These are phyloP conservation scores for Ictalurus punctatus DNA, from an alignment of 2,113 vertebrate genomes.

Conservation along the genomic window DNA sequence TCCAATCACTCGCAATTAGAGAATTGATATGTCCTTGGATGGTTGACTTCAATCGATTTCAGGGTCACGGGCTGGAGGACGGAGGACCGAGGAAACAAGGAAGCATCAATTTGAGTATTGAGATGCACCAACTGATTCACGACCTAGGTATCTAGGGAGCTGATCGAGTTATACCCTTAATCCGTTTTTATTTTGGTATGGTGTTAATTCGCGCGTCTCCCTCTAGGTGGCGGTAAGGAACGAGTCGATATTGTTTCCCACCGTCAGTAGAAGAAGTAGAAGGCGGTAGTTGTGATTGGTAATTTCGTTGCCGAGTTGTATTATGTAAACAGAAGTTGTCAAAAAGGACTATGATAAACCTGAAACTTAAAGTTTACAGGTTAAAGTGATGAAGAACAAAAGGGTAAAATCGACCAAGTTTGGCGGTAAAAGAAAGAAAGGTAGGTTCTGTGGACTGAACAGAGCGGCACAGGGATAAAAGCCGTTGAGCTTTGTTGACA, in stretches of 20 bases:
- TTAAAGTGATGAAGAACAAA: constrained; percentile 71
- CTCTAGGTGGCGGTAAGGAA: constrained; percentile 21
- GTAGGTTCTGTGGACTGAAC: constrained; percentile 45
- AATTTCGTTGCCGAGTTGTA: constrained; percentile 43
- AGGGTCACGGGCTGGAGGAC: too few species aligned
- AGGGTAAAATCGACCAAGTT: constrained; percentile 56
- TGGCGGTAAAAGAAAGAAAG: constrained; percentile 65
- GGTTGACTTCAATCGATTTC: too few species aligned
- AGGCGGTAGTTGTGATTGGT: constrained; percentile 34
- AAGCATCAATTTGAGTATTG: too few species aligned
- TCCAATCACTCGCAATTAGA: too few species aligned
- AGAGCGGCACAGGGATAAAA: background rate
- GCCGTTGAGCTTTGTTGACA: constrained; percentile 5
- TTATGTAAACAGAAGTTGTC: constrained; percentile 23
- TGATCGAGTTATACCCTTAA: too few species aligned
- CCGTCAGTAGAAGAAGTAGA: constrained; percentile 9
- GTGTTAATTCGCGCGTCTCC: background rate
- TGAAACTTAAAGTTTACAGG: background rate
- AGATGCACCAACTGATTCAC: too few species aligned
- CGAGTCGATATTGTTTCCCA: too few species aligned
- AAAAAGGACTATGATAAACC: background rate
- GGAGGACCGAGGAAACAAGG: too few species aligned
- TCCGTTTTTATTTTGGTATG: background rate
- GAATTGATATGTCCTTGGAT: too few species aligned
- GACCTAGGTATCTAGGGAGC: too few species aligned